These are phyloP conservation scores for Petrolisthes manimaculis DNA, from an alignment of 2,888 invertebrate genomes.

Conservation along the genomic window DNA sequence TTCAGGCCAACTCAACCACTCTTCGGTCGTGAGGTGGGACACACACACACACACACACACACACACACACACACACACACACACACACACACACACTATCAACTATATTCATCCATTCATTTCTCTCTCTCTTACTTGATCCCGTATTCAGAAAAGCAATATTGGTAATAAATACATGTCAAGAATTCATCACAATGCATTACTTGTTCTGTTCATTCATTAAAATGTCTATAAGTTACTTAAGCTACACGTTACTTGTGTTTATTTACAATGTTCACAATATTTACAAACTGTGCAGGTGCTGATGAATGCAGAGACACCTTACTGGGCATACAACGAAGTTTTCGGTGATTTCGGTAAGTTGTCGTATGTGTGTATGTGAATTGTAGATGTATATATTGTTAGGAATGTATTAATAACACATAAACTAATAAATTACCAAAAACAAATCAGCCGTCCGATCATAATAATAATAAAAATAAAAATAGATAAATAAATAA, in stretches of 20 bases:
- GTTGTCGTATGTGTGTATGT: too few species aligned
- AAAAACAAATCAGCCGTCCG: neutral
- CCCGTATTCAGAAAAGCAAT: too few species aligned
- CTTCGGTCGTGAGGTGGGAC: conserved; percentile 30
- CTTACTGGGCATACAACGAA: neutral
- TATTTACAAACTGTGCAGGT: neutral
- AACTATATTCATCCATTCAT: neutral
- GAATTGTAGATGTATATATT: neutral
- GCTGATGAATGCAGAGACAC: neutral
- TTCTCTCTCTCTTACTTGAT: neutral
- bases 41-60: too few species aligned
- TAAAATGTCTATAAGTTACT: neutral
- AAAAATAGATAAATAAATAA: neutral
- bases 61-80: too few species aligned
- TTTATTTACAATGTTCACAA: neutral
- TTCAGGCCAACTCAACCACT: conserved; percentile 40
- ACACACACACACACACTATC: neutral
- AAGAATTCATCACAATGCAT: neutral
- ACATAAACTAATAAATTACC: neutral
- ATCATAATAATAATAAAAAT: neutral
- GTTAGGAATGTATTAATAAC: neutral
- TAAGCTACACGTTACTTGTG: neutral
- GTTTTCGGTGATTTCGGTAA: too few species aligned
- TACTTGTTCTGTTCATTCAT: neutral
- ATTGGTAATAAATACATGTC: neutral